These are phyloP conservation scores for Sinocyclocheilus anshuiensis DNA, from an alignment of 2,113 vertebrate genomes.

Conservation along the genomic window DNA sequence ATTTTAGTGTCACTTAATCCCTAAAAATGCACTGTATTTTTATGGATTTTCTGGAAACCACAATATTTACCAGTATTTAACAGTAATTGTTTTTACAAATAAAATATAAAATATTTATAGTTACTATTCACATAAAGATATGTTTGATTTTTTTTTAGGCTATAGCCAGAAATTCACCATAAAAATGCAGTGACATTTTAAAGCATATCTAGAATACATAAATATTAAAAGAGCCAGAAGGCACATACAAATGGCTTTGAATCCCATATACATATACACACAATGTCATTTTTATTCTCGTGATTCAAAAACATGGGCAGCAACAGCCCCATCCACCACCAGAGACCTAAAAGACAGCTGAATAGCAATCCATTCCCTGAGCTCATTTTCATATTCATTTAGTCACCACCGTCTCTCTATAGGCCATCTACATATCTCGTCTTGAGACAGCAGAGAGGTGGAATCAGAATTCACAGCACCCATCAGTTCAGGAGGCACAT, in stretches of 20 bases:
- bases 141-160: background rate
- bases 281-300: background rate
- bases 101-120: background rate
- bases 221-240: slow-evolving; percentile 1
- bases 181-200: background rate
- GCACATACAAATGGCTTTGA: background rate
- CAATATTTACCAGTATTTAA: background rate
- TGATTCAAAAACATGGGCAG: background rate
- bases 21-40: background rate
- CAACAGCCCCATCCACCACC: slow-evolving; percentile 18
- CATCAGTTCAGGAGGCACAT: slow-evolving; percentile 50
- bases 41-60: background rate
- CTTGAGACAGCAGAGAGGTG: slow-evolving; percentile 9
- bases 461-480: slow-evolving; percentile 37
- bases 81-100: background rate
- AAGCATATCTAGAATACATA: background rate
- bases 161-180: background rate
- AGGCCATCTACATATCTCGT: slow-evolving; percentile 37
- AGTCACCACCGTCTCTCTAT: slow-evolving; percentile 8
- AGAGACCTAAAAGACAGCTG: slow-evolving; percentile 35
- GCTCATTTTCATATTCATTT: slow-evolving; percentile 42
- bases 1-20: background rate
- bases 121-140: background rate
- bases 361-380: slow-evolving; percentile 37
- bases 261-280: background rate